Evolutionary conservation across 2,797 vertebrate genomes (phyloP), one percentile per base, ranked within the genome.

Genomic region (Leuciscus waleckii): DNA sequence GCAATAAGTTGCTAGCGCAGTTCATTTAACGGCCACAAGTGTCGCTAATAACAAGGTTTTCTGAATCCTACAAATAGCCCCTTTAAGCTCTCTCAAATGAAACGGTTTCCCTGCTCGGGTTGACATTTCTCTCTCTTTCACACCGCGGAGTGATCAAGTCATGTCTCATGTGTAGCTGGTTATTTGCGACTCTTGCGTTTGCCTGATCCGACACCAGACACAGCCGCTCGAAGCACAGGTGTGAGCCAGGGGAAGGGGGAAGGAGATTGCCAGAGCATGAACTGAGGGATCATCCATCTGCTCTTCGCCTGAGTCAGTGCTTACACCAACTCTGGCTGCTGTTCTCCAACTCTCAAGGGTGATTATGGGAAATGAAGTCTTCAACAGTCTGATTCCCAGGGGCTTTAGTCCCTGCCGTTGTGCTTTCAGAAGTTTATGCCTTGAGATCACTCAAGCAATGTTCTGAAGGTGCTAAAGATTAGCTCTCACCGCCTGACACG

Each of bases 351-450:
- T 86, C 81, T 83, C 85, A 69, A 23, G 69, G 68, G 84, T 79
- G 87, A 75, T 88, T 67, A 88, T 86, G 84, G 84, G 76, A 83
- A 74, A 88, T 86, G 87, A 83, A 88, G 81, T 88, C 87, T 83
- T 86, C 70, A 21, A 41, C 82, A 76, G 70, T 14, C 67, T 58
- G 2, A 56, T 73, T 63, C 76, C 77, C 54, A 0, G 14, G 17
- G 76, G 83, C 29, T 49, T 79, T 70, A 41, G 19, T 26, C 63
- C 63, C 37, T 56, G 26, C 61, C 54, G 63, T 78, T 73, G 54
- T 10, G 67, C 76, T 79, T 85, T 84, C 39, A 21, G 76, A 63
- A 56, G 76, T 73, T 61, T 69, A 70, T 70, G 61, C 37, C 35
- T 74, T 9, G 23, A 51, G 26, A 54, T 83, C 46, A 23, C 73